A percentile compares a stretch with the other conserved stretches of the same genome.
Evolutionary conservation across 2,113 vertebrate genomes (phyloP).

Genomic region (Dolichotis patagonum): DNA sequence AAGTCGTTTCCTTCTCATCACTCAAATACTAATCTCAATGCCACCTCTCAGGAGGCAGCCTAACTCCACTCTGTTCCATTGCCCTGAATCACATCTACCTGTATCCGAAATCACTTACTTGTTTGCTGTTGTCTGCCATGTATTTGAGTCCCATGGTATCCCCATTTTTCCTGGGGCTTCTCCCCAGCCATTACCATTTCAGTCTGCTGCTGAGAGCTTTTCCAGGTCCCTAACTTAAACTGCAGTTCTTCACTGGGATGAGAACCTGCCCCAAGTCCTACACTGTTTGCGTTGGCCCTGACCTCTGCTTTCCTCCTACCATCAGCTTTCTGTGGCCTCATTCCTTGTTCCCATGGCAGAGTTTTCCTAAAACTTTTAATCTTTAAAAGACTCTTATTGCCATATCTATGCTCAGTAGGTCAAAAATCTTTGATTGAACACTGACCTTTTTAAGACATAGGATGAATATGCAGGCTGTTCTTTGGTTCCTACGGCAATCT

Average conservation of each 20-base stretch:
- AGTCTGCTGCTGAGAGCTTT: neutral
- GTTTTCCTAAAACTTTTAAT: neutral
- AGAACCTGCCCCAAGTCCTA: neutral
- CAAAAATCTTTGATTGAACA: neutral
- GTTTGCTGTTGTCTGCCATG: neutral
- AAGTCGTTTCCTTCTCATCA: neutral
- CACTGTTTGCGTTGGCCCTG: neutral
- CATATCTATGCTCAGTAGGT: neutral
- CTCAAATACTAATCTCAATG: neutral
- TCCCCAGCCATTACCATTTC: neutral
- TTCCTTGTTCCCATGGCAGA: neutral
- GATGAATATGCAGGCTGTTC: neutral
- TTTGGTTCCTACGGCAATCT: neutral
- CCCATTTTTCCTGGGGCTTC: neutral
- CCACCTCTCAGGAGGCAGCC: neutral
- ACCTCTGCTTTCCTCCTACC: neutral
- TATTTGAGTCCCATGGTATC: neutral
- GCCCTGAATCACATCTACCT: neutral
- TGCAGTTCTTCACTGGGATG: neutral
- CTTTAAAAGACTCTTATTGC: neutral
- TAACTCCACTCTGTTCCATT: neutral
- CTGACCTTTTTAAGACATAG: neutral
- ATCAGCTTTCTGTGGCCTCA: neutral
- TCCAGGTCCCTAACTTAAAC: neutral
- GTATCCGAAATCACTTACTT: neutral